Conservation (phyloP, 2,797 vertebrate species). For the Acridotheres tristis region DNA sequence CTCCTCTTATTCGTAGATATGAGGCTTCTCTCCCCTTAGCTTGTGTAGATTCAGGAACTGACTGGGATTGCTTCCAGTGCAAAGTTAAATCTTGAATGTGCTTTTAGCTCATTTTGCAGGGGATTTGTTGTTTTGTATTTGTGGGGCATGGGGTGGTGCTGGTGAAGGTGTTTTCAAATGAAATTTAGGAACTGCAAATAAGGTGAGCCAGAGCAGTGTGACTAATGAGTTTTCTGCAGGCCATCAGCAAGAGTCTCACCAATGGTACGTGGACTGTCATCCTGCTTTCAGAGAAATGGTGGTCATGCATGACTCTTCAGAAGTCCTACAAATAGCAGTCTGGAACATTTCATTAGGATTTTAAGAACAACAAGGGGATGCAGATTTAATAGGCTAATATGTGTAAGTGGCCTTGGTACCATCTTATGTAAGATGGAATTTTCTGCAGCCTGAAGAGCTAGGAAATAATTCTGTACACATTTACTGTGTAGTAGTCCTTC, state of each 20-base stretch:
- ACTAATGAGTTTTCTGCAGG: neutral
- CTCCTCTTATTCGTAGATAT: neutral
- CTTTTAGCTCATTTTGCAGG: neutral
- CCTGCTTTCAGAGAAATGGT: slow-evolving; percentile 55
- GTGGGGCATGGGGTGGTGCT: neutral
- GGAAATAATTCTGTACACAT: slow-evolving; percentile 70
- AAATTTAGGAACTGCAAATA: neutral
- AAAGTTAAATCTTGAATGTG: neutral
- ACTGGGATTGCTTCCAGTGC: neutral
- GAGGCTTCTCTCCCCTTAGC: neutral
- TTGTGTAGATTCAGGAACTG: neutral
- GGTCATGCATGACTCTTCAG: slow-evolving; percentile 47
- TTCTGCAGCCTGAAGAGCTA: slow-evolving; percentile 68
- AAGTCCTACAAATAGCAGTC: slow-evolving; percentile 59
- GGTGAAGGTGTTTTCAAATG: neutral
- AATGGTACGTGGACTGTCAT: neutral
- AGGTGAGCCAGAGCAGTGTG: neutral
- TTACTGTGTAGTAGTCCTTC: slow-evolving; percentile 63
- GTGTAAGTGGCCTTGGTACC: slow-evolving; percentile 71
- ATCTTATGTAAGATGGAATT: slow-evolving; percentile 74
- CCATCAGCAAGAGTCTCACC: neutral
- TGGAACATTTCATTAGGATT: slow-evolving; percentile 74
- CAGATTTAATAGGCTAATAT: slow-evolving; percentile 71
- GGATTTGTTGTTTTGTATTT: neutral
- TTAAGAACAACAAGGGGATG: slow-evolving; percentile 71